Conservation (phyloP, 2,888 invertebrate species). For the Idaea straminata region DNA sequence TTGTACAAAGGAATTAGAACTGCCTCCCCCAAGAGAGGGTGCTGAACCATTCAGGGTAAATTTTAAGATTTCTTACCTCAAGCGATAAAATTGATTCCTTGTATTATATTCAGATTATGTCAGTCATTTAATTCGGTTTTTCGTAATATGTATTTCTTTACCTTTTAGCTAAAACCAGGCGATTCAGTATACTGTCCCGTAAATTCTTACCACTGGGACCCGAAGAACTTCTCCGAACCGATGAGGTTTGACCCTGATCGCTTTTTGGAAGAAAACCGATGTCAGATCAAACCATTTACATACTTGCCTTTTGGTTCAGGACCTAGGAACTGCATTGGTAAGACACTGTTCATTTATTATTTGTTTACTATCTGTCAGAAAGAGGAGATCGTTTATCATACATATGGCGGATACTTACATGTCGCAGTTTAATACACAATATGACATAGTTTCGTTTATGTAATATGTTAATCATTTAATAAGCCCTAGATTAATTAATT, state of each 20-base stretch:
- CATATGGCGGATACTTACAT: too few relatives aligned
- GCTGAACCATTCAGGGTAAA: constrained; percentile 11
- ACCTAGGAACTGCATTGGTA: constrained; percentile 58
- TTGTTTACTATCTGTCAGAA: too few relatives aligned
- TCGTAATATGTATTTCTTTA: too few relatives aligned
- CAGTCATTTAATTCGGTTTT: too few relatives aligned
- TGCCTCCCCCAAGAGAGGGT: constrained; percentile 43
- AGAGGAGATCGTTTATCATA: too few relatives aligned
- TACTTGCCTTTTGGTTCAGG: constrained; percentile 56
- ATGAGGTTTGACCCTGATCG: constrained; percentile 55
- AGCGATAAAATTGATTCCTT: too few relatives aligned
- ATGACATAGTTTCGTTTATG: too few relatives aligned
- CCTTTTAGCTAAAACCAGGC: constrained; percentile 29
- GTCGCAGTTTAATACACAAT: too few relatives aligned
- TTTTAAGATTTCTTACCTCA: not conserved
- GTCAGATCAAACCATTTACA: constrained; percentile 41
- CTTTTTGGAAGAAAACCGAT: constrained; percentile 49
- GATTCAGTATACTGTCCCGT: constrained; percentile 54
- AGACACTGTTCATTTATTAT: constrained; percentile 11
- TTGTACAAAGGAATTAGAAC: constrained; percentile 57
- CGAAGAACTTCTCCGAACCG: constrained; percentile 47
- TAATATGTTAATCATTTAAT: too few relatives aligned
- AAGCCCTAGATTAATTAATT: too few relatives aligned
- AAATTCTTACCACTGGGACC: constrained; percentile 48
- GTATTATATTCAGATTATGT: too few relatives aligned